Evolutionary conservation across 2,113 vertebrate genomes (phyloP), one percentile per base, ranked within the genome.

Genomic region (Paradisaea rubra): DNA sequence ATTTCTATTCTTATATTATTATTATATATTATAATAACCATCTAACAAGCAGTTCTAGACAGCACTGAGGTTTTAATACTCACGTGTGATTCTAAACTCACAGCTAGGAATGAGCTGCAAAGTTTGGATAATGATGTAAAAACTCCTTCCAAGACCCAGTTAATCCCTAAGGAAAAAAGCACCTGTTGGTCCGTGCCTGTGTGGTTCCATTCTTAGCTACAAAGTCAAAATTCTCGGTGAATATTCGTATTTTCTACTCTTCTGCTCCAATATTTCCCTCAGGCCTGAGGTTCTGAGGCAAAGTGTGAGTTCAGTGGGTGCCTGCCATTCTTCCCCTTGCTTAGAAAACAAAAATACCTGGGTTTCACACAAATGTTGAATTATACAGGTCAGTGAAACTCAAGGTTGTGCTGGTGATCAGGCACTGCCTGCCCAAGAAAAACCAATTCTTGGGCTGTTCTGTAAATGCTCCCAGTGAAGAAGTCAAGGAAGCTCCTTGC

Each of bases 401-500:
- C 18, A 11, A 28, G 77, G 14, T 17, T 35, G 69, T 35, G 41
- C 53, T 37, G 33, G 22, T 37, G 86, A 9, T 52, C 49, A 24
- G 84, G 11, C 18, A 2, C 6, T 18, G 35, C 18, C 42, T 73
- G 54, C 41, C 45, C 6, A 3, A 1, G 0, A 10, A 6, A 4
- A 68, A 22, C 25, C 7, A 4, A 3, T 45, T 72, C 30, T 21
- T 30, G 60, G 33, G 24, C 18, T 47, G 33, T 10, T 50, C 91
- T 68, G 28, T 10, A 8, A 77, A 39, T 6, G 18, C 7, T 52
- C 39, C 73, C 6, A 4, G 54, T 1, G 23, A n/a, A 69, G 45
- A 60, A 61, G 59, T 39, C 7, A 4, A 71, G 60, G 92, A 20
- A 49, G 35, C 6, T 56, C 74, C 60, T 71, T 76, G 53, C 66